A percentile compares a stretch with the other conserved stretches of the same genome.
Conservation (phyloP, 2,797 vertebrate species). For the Typhlichthys subterraneus region DNA sequence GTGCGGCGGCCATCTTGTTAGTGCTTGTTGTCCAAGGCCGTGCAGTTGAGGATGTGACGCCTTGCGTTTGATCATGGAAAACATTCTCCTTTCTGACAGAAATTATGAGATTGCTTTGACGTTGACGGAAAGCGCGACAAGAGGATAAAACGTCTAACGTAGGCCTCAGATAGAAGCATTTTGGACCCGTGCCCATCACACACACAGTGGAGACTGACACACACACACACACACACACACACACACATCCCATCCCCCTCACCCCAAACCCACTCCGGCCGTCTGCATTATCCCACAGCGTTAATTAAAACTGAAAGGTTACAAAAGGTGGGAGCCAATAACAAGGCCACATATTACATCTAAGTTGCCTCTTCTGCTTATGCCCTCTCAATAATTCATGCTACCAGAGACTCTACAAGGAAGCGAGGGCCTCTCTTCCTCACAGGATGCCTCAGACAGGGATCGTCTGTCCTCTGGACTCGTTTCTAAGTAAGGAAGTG, state of each 20-base stretch:
- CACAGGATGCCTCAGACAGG: conserved; percentile 66
- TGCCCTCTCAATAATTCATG: conserved; percentile 81
- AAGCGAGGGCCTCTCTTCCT: conserved; percentile 68
- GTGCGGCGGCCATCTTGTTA: conserved; percentile 61
- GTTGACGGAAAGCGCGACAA: conserved; percentile 19
- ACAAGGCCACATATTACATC: conserved; percentile 79
- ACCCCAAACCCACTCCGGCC: conserved; percentile 2
- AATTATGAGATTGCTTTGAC: conserved; percentile 36
- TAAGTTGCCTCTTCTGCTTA: conserved; percentile 72
- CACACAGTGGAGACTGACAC: not conserved
- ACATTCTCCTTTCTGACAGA: conserved; percentile 16
- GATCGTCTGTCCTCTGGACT: conserved; percentile 72
- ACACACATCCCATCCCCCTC: conserved; percentile 11
- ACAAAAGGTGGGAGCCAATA: conserved; percentile 82
- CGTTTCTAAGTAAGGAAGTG: conserved; percentile 74
- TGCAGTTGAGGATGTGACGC: conserved; percentile 53
- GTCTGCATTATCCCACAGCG: conserved; percentile 46
- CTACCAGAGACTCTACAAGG: conserved; percentile 65
- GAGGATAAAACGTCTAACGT: not conserved
- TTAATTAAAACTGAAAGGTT: conserved; percentile 84
- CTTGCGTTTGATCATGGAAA: conserved; percentile 45
- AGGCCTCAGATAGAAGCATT: not conserved
- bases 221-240: not conserved
- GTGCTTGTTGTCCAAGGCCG: conserved; percentile 62
- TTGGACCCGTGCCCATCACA: too few species aligned